Percentiles rank a stretch among this genome's conserved stretches.
These are phyloP conservation scores for Sphenopsis melanotis DNA, from an alignment of 2,797 vertebrate genomes.

Conservation along the genomic window DNA sequence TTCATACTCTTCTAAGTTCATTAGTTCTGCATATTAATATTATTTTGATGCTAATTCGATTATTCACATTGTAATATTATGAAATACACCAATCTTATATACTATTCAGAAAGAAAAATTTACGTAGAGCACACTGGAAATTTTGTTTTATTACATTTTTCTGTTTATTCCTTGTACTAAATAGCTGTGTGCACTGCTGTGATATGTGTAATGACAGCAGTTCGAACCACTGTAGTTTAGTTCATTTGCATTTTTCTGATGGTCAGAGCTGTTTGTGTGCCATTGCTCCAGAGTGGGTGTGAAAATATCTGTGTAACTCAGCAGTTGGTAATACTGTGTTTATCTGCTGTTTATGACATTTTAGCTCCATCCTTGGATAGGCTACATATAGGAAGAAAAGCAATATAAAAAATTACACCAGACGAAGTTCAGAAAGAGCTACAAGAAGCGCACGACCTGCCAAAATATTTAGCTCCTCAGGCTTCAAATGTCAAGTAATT, in stretches of 20 bases:
- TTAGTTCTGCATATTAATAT: not conserved
- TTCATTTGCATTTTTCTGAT: not conserved
- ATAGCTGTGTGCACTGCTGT: not conserved
- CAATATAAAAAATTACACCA: slow-evolving; percentile 17
- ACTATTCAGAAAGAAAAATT: not conserved
- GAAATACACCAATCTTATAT: not conserved
- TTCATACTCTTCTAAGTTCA: not conserved
- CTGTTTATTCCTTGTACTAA: not conserved
- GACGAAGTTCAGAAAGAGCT: not conserved
- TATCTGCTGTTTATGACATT: not conserved
- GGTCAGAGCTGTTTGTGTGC: not conserved
- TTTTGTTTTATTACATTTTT: not conserved
- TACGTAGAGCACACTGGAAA: not conserved
- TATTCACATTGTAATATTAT: not conserved
- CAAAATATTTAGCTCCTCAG: slow-evolving; percentile 34
- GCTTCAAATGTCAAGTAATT: slow-evolving; percentile 63
- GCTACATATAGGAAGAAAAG: slow-evolving; percentile 52
- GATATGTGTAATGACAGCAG: not conserved
- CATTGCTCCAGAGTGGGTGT: not conserved
- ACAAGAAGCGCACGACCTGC: not conserved
- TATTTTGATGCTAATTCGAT: not conserved
- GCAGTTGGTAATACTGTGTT: not conserved
- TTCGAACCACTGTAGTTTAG: not conserved
- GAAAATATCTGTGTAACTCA: not conserved
- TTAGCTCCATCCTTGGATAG: slow-evolving; percentile 28